Conservation (phyloP, 2,888 invertebrate species). For the Macrophya annulata region DNA sequence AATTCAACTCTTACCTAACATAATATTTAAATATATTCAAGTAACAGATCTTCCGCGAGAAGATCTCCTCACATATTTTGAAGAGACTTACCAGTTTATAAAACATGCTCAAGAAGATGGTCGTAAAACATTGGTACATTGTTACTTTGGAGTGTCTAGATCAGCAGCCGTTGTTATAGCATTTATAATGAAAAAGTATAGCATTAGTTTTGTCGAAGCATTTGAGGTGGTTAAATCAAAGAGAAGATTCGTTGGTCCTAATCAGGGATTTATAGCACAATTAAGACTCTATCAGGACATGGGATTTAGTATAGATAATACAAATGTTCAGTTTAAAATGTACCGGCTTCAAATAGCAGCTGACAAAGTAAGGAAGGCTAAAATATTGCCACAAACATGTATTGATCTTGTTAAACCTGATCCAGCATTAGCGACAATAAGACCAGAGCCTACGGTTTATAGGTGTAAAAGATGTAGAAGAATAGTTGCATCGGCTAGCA, state of each 20-base stretch:
- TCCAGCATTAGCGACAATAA: conserved; percentile 87
- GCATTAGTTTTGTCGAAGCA: conserved; percentile 88
- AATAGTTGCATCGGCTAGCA: conserved; percentile 90
- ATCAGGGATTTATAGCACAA: conserved; percentile 90
- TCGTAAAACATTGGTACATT: conserved; percentile 92
- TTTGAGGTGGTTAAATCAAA: conserved; percentile 86
- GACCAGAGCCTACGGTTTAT: conserved; percentile 92
- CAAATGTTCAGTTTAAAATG: conserved; percentile 87
- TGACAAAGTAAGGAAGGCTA: conserved; percentile 90
- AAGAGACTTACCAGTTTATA: conserved; percentile 90
- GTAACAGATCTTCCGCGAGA: conserved; percentile 93
- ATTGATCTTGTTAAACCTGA: conserved; percentile 90
- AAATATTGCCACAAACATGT: conserved; percentile 91
- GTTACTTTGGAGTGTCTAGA: conserved; percentile 95
- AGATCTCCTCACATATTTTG: conserved; percentile 90
- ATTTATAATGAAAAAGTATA: conserved; percentile 92
- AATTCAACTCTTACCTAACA: conserved; percentile 85
- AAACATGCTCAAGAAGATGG: conserved; percentile 83
- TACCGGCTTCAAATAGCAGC: conserved; percentile 91
- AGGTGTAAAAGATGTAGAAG: conserved; percentile 92
- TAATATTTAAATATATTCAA: conserved; percentile 89
- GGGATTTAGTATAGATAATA: conserved; percentile 87
- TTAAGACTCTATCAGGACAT: conserved; percentile 90
- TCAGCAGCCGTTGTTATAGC: conserved; percentile 94
- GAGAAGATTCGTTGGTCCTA: conserved; percentile 88